Conservation (phyloP, 2,888 invertebrate species). For the Heliconius cydno region DNA sequence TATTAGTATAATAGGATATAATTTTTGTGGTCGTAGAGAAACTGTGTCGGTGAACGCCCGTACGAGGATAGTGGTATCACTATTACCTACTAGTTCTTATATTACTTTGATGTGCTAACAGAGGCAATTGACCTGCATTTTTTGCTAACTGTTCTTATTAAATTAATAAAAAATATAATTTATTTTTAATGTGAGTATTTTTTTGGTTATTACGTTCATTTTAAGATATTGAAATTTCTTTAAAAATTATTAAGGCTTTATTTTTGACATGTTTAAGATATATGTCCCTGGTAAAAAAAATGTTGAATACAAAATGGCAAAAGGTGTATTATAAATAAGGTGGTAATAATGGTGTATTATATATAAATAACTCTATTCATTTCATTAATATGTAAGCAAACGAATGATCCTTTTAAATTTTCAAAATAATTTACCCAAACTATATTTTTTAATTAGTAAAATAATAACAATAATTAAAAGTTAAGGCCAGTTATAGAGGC, state of each 20-base stretch:
- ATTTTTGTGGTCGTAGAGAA: conserved; percentile 27
- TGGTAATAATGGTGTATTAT: too few relatives aligned
- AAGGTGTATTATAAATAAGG: too few relatives aligned
- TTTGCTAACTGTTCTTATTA: conserved; percentile 13
- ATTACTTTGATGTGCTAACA: conserved; percentile 1
- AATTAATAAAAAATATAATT: neutral
- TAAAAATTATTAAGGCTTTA: neutral
- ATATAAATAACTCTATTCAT: too few relatives aligned
- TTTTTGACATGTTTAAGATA: neutral
- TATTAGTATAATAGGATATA: neutral
- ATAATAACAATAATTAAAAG: too few relatives aligned
- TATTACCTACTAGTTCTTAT: conserved; percentile 28
- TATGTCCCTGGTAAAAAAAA: too few relatives aligned
- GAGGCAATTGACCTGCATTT: conserved; percentile 26
- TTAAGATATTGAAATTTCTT: neutral
- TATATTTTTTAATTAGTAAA: too few relatives aligned
- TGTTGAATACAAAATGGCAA: too few relatives aligned
- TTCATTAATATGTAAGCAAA: too few relatives aligned
- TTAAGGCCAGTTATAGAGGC: too few relatives aligned
- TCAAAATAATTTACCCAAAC: too few relatives aligned
- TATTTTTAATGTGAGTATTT: neutral
- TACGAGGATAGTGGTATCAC: conserved; percentile 34
- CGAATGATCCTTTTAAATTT: too few relatives aligned
- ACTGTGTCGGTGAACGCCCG: conserved; percentile 47
- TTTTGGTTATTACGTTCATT: neutral